A percentile compares a stretch with the other conserved stretches of the same genome.
phyloP scores from a whole-genome alignment of 2,113 vertebrate genomes.

The Ondatra zibethicus region DNA sequence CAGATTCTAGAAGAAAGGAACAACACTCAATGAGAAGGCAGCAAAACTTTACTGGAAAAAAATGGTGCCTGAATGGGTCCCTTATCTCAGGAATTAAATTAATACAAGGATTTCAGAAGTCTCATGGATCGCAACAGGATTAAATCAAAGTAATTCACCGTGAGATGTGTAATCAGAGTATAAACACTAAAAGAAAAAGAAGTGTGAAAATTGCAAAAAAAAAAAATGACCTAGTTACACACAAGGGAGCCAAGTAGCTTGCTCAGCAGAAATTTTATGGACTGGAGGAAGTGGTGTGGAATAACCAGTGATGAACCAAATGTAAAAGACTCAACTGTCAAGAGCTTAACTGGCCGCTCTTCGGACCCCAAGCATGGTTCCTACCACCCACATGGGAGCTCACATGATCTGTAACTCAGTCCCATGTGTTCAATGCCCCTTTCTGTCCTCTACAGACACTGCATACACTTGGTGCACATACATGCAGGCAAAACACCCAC shows the following conservation, averaged over 20 bases:
- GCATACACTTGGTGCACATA: too few species aligned
- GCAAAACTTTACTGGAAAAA: background rate
- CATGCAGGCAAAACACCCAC: background rate
- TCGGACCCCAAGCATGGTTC: background rate
- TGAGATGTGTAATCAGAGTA: background rate
- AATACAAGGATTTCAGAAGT: background rate
- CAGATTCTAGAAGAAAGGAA: background rate
- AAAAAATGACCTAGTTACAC: background rate
- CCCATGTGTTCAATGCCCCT: background rate
- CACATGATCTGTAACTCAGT: background rate
- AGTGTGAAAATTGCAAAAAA: background rate
- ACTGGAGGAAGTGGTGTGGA: background rate
- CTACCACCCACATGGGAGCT: background rate
- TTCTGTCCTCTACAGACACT: background rate
- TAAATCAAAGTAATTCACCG: background rate
- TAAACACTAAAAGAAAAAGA: background rate
- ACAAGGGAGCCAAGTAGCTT: background rate
- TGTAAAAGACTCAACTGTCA: too few species aligned
- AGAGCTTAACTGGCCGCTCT: background rate
- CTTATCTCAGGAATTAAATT: background rate
- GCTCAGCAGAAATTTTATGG: background rate
- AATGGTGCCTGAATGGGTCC: background rate
- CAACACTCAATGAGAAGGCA: background rate
- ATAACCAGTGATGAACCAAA: background rate
- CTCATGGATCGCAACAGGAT: background rate